A percentile compares a stretch with the other conserved stretches of the same genome.
phyloP scores from a whole-genome alignment of 2,888 invertebrate genomes.

The Dryomyza anilis region DNA sequence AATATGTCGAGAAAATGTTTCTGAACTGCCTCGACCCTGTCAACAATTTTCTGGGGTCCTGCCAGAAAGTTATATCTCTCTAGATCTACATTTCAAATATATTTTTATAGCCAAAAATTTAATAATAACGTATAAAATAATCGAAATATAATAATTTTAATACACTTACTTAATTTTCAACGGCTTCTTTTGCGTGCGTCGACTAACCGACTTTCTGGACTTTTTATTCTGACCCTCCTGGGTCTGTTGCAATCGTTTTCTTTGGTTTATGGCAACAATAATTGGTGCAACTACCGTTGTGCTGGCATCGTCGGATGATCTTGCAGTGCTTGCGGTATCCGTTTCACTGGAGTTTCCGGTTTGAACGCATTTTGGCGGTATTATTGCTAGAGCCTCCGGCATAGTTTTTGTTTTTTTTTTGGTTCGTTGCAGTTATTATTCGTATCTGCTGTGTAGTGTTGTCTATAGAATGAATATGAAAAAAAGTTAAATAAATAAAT shows the following conservation, averaged over 20 bases:
- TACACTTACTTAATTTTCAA: constrained; percentile 31
- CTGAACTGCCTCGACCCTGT: too few species aligned
- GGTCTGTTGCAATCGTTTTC: not conserved
- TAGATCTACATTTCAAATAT: not conserved
- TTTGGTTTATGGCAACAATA: not conserved
- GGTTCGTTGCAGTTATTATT: not conserved
- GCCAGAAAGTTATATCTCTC: not conserved
- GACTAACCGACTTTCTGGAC: constrained; percentile 1
- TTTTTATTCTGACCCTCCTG: not conserved
- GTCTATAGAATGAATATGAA: too few species aligned
- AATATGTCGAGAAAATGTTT: too few species aligned
- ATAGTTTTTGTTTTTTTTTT: constrained; percentile 19
- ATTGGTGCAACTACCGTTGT: not conserved
- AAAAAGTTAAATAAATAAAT: too few species aligned
- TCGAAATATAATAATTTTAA: too few species aligned
- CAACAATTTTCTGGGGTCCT: not conserved
- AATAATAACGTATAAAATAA: too few species aligned
- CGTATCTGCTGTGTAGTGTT: too few species aligned
- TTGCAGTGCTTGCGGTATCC: constrained; percentile 25
- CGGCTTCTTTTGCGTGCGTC: constrained; percentile 15
- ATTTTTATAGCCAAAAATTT: not conserved
- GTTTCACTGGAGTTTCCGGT: constrained; percentile 33
- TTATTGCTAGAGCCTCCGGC: constrained; percentile 33
- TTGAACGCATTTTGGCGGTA: constrained; percentile 31
- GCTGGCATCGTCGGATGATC: constrained; percentile 24